phyloP scores from a whole-genome alignment of 2,113 vertebrate genomes.

The Boleophthalmus pectinirostris region DNA sequence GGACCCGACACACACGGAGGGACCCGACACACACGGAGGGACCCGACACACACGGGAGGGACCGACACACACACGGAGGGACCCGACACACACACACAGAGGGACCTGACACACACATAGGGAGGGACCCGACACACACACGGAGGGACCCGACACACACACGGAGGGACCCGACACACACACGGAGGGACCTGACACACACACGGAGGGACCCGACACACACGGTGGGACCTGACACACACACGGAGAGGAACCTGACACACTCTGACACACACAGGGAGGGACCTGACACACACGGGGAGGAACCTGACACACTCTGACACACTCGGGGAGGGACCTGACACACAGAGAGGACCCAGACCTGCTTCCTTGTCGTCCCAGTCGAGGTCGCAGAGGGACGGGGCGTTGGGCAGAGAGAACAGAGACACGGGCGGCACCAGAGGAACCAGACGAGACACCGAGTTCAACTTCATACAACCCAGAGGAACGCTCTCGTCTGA shows the following conservation, averaged over 20 bases:
- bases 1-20: background rate
- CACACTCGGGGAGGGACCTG: background rate
- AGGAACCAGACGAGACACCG: slow-evolving; percentile 80
- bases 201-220: no score
- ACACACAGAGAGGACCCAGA: slow-evolving; percentile 3
- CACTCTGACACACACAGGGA: no score
- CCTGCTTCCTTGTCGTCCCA: slow-evolving; percentile 80
- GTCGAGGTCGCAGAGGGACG: slow-evolving; percentile 89
- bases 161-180: background rate
- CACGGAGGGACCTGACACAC: no score
- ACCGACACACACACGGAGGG: background rate
- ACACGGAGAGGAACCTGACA: slow-evolving; percentile 25
- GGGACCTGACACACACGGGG: background rate
- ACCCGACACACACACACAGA: no score
- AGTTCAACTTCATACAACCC: slow-evolving; percentile 90
- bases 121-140: no score
- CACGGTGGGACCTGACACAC: background rate
- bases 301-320: background rate
- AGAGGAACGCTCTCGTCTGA: slow-evolving; percentile 86
- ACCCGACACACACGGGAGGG: no score
- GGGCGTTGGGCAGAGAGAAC: slow-evolving; percentile 87
- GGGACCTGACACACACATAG: no score
- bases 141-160: background rate
- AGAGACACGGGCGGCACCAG: slow-evolving; percentile 79
- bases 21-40: no score